Conservation (phyloP, 2,888 invertebrate genomes). For the Galerucella nymphaeae region DNA sequence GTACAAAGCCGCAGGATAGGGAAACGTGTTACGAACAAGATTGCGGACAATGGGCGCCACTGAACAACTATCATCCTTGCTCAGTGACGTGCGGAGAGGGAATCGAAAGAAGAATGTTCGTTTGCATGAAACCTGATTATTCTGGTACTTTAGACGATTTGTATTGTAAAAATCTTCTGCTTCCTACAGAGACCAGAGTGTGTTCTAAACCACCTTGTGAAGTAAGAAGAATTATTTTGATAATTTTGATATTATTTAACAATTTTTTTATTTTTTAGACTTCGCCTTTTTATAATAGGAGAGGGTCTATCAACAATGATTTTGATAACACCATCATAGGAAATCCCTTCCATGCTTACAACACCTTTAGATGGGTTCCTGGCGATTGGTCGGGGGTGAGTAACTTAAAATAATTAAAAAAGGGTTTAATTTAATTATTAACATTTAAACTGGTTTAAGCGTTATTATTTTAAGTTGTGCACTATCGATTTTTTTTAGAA, state of each 20-base stretch:
- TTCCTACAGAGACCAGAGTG: constrained; percentile 50
- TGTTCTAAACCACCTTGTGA: constrained; percentile 48
- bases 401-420: constrained; percentile 37
- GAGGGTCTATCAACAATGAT: constrained; percentile 44
- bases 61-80: constrained; percentile 67
- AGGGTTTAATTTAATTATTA: no score
- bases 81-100: constrained; percentile 68
- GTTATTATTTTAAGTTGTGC: no score
- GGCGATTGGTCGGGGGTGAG: constrained; percentile 64
- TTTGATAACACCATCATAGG: constrained; percentile 55
- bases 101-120: constrained; percentile 59
- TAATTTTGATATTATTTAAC: constrained; percentile 5
- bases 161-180: constrained; percentile 53
- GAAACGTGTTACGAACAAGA: constrained; percentile 59
- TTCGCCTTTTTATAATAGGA: constrained; percentile 15
- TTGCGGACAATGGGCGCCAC: constrained; percentile 69
- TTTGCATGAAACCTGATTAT: constrained; percentile 59
- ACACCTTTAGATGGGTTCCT: constrained; percentile 60
- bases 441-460: no score
- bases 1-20: constrained; percentile 50
- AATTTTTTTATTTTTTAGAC: constrained; percentile 17
- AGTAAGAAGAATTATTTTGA: constrained; percentile 41
- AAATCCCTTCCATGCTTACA: constrained; percentile 53
- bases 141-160: constrained; percentile 52
- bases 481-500: no score